A percentile compares a stretch with the other conserved stretches of the same genome.
These are phyloP conservation scores for Sialis lutaria DNA, from an alignment of 2,888 invertebrate species.

Conservation along the genomic window DNA sequence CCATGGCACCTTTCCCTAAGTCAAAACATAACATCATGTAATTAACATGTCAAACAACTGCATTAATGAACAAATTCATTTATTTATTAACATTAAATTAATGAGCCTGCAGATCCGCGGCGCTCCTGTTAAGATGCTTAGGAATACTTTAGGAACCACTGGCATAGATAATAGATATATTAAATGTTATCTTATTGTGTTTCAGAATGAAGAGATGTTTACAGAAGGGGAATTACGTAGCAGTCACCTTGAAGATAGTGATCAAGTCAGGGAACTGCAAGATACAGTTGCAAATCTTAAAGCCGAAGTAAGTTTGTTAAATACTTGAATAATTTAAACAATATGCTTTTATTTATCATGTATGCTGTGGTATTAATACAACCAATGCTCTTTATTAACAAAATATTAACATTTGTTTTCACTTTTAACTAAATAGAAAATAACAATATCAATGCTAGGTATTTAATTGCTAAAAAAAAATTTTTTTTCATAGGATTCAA, in stretches of 20 bases:
- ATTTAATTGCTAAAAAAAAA: too few relatives aligned
- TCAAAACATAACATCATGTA: too few relatives aligned
- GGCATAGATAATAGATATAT: too few relatives aligned
- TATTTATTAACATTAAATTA: too few relatives aligned
- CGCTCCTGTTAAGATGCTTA: too few relatives aligned
- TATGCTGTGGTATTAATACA: background rate
- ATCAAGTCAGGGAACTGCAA: slow-evolving; percentile 74
- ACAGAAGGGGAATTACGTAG: slow-evolving; percentile 82
- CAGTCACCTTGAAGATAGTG: slow-evolving; percentile 64
- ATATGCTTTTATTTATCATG: background rate
- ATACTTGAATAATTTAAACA: background rate
- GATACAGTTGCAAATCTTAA: slow-evolving; percentile 85
- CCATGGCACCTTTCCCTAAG: too few relatives aligned
- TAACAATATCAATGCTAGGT: background rate
- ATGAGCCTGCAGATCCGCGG: too few relatives aligned
- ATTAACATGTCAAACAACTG: too few relatives aligned
- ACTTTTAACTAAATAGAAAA: background rate
- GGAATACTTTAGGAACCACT: too few relatives aligned
- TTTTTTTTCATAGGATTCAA: too few relatives aligned
- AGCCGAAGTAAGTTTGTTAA: slow-evolving; percentile 57
- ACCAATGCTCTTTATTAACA: background rate
- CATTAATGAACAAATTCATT: too few relatives aligned
- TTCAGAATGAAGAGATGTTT: slow-evolving; percentile 84
- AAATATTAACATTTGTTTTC: background rate
- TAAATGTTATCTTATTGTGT: slow-evolving; percentile 9